Conservation (phyloP, 2,797 vertebrate genomes). For the Danionella dracula region DNA sequence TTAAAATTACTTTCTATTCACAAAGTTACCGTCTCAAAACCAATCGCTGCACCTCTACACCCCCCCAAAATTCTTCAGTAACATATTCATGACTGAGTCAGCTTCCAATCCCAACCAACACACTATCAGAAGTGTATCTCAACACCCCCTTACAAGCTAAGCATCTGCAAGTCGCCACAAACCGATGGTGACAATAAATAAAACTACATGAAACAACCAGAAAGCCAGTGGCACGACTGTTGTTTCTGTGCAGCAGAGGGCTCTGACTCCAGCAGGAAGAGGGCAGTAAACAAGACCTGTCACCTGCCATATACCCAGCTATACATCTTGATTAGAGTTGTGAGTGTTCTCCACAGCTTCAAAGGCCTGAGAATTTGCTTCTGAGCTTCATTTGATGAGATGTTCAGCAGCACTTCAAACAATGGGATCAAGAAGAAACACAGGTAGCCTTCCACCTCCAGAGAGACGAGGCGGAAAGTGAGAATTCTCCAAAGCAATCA, state of each 20-base stretch:
- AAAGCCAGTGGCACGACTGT: not conserved
- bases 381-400: conserved; percentile 29
- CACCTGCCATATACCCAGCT: conserved; percentile 7
- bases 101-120: not conserved
- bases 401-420: conserved; percentile 22
- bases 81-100: no score
- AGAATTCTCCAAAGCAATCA: conserved; percentile 3
- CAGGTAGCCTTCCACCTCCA: conserved; percentile 19
- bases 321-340: conserved; percentile 20
- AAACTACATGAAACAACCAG: not conserved
- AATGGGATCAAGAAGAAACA: conserved; percentile 30
- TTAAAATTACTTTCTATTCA: no score
- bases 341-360: conserved; percentile 19
- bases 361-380: conserved; percentile 19
- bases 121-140: not conserved
- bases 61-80: no score
- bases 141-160: not conserved
- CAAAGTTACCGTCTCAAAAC: no score
- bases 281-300: conserved; percentile 3
- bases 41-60: no score
- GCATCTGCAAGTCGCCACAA: not conserved
- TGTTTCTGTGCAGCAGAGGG: not conserved
- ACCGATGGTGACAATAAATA: not conserved
- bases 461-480: not conserved
- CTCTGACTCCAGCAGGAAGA: not conserved